Evolutionary conservation across 2,113 vertebrate species (phyloP), one percentile per base, ranked within the genome.

Genomic region (Hypomesus transpacificus): DNA sequence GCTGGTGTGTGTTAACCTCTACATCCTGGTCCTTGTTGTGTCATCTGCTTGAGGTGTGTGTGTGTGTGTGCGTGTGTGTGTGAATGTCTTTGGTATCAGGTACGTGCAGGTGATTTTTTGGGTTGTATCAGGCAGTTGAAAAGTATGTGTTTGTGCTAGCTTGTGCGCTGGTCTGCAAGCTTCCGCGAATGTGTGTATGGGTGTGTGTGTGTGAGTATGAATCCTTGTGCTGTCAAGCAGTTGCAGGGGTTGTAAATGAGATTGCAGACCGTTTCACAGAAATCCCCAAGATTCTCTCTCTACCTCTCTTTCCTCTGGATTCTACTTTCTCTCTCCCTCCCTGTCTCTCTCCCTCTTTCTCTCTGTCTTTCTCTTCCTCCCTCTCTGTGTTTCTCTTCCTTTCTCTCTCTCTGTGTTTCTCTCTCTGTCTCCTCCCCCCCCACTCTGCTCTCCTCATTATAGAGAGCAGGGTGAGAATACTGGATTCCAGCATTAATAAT

Each of bases 401-500:
- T 1, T 20, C 34, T 70, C 51, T 26, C 24, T 26, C 1, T 26
- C 24, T 3, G 2, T 24, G 2, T 24, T 3, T 24, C 11, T 66
- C 17, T 18, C 2, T 24, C 60, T 16, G 13, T 24, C 24, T 24
- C 20, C 9, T 70, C 73, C 74, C 71, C 54, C 73, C 63, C 68
- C 70, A 72, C 70, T 83, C 75, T 79, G 78, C 78, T 85, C 81
- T 75, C 86, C 84, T 87, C 84, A 86, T 87, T 86, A 87, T 69
- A 79, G 78, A 75, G 76, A 66, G 65, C 63, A 80, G 77, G 82
- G 69, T 81, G 80, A 87, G 82, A 78, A 85, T 26, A 3, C 3
- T 74, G 75, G 83, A 83, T 84, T 81, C 85, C 28, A 0, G 70
- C 87, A 90, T 91, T 77, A 91, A 89, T 91, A 88, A 90, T 90